Percentiles rank a stretch among this genome's conserved stretches.
Conservation (phyloP, 1,140 invertebrate species). For the Scaptodrosophila lebanonensis region DNA sequence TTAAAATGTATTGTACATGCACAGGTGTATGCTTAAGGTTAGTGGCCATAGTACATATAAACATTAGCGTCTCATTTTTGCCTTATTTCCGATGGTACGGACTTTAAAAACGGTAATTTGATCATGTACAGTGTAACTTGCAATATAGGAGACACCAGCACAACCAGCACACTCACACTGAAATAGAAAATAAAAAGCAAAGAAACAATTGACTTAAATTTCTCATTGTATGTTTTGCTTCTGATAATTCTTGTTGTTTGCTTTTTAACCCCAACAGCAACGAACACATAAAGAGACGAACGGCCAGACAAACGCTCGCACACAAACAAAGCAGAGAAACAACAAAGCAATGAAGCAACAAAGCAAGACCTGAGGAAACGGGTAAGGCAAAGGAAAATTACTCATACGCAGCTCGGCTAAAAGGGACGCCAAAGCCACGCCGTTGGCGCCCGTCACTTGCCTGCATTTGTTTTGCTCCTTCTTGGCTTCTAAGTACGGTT, state of each 20-base stretch:
- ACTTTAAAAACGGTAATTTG: too few species aligned
- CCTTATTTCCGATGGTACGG: too few species aligned
- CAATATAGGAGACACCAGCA: too few species aligned
- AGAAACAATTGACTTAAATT: conserved; percentile 66
- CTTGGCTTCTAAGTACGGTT: not conserved
- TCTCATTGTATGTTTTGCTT: conserved; percentile 34
- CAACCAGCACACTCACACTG: too few species aligned
- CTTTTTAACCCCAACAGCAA: conserved; percentile 52
- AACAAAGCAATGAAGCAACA: conserved; percentile 20
- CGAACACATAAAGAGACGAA: conserved; percentile 10
- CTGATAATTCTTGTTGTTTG: conserved; percentile 71
- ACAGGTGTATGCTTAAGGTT: too few species aligned
- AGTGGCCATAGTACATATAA: too few species aligned
- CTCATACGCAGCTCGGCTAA: conserved; percentile 41
- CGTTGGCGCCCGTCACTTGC: conserved; percentile 52
- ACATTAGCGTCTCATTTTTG: too few species aligned
- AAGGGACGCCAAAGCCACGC: too few species aligned
- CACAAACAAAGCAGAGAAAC: not conserved
- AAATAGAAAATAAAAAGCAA: too few species aligned
- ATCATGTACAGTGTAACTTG: too few species aligned
- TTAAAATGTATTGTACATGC: too few species aligned
- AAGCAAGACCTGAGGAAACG: conserved; percentile 11
- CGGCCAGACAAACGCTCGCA: conserved; percentile 22
- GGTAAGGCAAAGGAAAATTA: conserved; percentile 34
- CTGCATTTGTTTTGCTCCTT: conserved; percentile 13